Base-by-base conservation (phyloP, 2,888 invertebrate species). In the Stenodera caucasica region DNA sequence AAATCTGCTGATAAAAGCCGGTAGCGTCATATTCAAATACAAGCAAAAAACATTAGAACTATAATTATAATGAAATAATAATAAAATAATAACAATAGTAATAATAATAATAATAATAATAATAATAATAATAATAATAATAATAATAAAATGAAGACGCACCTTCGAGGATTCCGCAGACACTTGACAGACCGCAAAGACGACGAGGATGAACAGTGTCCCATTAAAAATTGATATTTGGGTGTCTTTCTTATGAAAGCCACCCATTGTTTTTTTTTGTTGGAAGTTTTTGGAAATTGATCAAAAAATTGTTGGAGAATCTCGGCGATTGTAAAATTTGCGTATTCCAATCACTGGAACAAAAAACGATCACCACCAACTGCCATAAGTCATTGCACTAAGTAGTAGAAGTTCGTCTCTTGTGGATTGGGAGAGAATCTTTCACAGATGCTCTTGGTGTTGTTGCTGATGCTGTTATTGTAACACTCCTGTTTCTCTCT, bases 121-220 rank as follows among this genome's bases (percentile, higher is more conserved):
- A 4, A 15, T 40, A 40, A 33, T 33, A n/a, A n/a, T n/a, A n/a
- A n/a, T n/a, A n/a, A n/a, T n/a, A n/a, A n/a, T n/a, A n/a, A n/a
- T n/a, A n/a, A n/a, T n/a, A n/a, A n/a, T n/a, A n/a, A n/a, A n/a
- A n/a, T n/a, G n/a, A 60, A 49, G 37, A 61, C 58, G 35, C 59
- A 62, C 63, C 59, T 57, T 63, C 61, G 57, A 30, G 54, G 66
- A 65, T 66, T 70, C 68, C 53, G 71, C 71, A 52, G 65, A 67
- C 64, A 69, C 71, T 58, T 67, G 69, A 68, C 37, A 37, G 14
- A 64, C 62, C 54, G 55, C 60, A 29, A 45, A 21, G 54, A 57
- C 56, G 57, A 69, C 30, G 49, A 63, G 40, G 49, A 56, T 58
- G 54, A 70, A 61, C 60, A 68, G 57, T 55, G 60, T 62, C 49